These are phyloP conservation scores for Phalacrocorax carbo DNA, from an alignment of 2,113 vertebrate species.

Conservation along the genomic window DNA sequence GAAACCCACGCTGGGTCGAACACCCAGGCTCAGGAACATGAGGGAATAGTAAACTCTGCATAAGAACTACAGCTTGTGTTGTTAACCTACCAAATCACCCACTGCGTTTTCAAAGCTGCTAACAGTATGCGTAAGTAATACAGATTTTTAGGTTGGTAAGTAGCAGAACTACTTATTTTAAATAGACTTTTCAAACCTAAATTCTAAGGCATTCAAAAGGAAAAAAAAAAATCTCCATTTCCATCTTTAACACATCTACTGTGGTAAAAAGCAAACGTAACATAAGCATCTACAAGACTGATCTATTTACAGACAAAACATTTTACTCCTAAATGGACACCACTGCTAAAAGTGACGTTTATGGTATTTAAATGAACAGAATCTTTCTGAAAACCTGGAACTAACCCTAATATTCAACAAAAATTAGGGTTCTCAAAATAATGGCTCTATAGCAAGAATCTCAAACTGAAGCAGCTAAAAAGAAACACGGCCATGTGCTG, in stretches of 20 bases:
- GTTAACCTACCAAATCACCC: background rate
- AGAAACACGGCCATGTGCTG: conserved; percentile 16
- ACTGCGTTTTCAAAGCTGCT: background rate
- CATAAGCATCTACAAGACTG: background rate
- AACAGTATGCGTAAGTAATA: background rate
- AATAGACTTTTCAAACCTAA: background rate
- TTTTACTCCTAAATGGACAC: background rate
- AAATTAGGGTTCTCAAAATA: background rate
- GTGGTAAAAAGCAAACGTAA: background rate
- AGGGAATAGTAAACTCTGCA: background rate
- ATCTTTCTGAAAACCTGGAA: background rate
- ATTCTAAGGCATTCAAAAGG: background rate
- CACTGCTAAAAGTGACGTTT: background rate
- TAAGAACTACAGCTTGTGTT: background rate
- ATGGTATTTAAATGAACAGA: background rate
- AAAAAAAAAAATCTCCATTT: background rate
- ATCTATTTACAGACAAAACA: background rate
- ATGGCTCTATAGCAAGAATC: background rate
- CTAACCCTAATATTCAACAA: background rate
- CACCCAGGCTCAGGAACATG: background rate
- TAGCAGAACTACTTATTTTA: background rate
- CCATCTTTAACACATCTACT: background rate
- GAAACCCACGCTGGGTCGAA: background rate
- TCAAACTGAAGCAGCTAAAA: background rate
- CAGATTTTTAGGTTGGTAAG: background rate